Evolutionary conservation across 2,888 invertebrate genomes (phyloP).

Genomic region (Xestoiulus laeticollis): DNA sequence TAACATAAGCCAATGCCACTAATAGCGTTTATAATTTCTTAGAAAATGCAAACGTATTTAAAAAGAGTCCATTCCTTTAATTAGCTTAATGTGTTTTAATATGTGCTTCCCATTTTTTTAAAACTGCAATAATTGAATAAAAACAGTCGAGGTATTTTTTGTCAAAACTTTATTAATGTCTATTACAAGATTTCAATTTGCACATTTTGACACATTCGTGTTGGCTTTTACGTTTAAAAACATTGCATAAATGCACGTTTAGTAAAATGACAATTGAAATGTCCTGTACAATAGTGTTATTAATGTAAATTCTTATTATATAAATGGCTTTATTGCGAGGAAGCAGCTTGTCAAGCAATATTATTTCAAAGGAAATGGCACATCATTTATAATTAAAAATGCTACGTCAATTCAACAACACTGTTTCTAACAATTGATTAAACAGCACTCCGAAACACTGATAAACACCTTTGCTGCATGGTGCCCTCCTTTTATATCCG

Average conservation of each 20-base stretch:
- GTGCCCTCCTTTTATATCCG: background rate
- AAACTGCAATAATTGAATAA: too few species aligned
- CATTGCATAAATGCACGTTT: background rate
- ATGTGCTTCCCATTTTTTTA: too few species aligned
- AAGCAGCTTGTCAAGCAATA: background rate
- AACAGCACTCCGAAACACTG: background rate
- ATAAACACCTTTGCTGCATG: constrained; percentile 17
- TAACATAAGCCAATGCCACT: too few species aligned
- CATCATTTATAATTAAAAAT: constrained; percentile 11
- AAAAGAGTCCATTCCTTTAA: too few species aligned
- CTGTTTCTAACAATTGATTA: constrained; percentile 14
- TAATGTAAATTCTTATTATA: background rate
- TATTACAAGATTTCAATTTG: background rate
- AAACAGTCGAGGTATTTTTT: background rate
- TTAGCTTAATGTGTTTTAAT: too few species aligned
- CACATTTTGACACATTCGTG: background rate
- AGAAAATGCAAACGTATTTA: too few species aligned
- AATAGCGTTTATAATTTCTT: too few species aligned
- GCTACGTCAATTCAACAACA: background rate
- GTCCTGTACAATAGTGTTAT: background rate
- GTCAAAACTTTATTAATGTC: background rate
- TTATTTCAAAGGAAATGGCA: background rate
- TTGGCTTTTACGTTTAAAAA: background rate
- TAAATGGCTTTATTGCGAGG: background rate
- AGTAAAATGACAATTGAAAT: background rate